These are phyloP conservation scores for Eristalis pertinax DNA, from an alignment of 2,888 invertebrate species.

Conservation along the genomic window DNA sequence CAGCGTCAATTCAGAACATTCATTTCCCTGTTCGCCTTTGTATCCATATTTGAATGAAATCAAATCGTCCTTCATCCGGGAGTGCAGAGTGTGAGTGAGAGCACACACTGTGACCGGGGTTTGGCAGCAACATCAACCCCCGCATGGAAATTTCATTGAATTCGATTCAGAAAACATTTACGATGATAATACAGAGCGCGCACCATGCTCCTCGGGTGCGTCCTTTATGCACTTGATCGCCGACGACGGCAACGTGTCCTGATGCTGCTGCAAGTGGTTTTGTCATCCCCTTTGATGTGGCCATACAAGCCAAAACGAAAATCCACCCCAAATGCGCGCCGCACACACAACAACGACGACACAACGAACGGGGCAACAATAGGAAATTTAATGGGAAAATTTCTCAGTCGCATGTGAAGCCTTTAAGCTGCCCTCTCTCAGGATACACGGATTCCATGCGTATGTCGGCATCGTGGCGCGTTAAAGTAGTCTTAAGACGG, in stretches of 20 bases:
- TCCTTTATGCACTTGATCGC: slow-evolving; percentile 73
- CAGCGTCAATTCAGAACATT: slow-evolving; percentile 37
- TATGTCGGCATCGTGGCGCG: slow-evolving; percentile 13
- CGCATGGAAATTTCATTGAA: slow-evolving; percentile 44
- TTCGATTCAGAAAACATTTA: slow-evolving; percentile 54
- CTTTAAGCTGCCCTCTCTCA: slow-evolving; percentile 51
- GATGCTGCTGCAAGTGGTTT: slow-evolving; percentile 74
- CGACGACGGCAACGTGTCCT: slow-evolving; percentile 34
- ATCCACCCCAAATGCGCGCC: slow-evolving; percentile 45
- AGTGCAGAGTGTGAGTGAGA: not conserved
- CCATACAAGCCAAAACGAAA: slow-evolving; percentile 19
- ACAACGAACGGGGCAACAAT: slow-evolving; percentile 34
- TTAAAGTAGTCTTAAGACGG: slow-evolving; percentile 55
- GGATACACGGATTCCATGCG: slow-evolving; percentile 32
- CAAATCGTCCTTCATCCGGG: slow-evolving; percentile 55
- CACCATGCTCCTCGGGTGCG: slow-evolving; percentile 45
- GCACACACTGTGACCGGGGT: not conserved
- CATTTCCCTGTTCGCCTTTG: slow-evolving; percentile 60
- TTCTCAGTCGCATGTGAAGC: slow-evolving; percentile 52
- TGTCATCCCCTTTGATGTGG: slow-evolving; percentile 74
- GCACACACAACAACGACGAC: not conserved
- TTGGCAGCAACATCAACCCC: slow-evolving; percentile 42
- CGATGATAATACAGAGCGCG: slow-evolving; percentile 59
- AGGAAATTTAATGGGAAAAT: slow-evolving; percentile 72
- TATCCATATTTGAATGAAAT: slow-evolving; percentile 64